phyloP scores from a whole-genome alignment of 2,113 vertebrate species.

The Microtus oregoni region DNA sequence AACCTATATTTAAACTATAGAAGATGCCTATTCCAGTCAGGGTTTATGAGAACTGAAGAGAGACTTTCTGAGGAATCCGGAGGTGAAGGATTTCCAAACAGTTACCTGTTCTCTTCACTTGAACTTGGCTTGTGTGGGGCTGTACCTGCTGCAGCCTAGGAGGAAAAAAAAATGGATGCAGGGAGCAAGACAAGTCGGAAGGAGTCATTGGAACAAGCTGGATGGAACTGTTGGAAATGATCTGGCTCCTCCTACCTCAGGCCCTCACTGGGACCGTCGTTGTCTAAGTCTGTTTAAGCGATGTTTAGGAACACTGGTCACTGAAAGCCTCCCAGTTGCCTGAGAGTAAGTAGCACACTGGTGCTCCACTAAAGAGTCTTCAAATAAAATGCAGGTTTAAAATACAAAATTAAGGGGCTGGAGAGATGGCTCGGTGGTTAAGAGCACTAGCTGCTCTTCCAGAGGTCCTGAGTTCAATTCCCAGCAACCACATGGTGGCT shows the following conservation, averaged over 20 bases:
- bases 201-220: too few relatives aligned
- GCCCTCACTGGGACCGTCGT: neutral
- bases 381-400: constrained; percentile 8
- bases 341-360: neutral
- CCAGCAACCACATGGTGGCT: too few relatives aligned
- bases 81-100: neutral
- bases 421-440: too few relatives aligned
- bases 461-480: too few relatives aligned
- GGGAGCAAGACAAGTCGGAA: neutral
- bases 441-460: too few relatives aligned
- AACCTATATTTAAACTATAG: neutral
- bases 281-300: neutral
- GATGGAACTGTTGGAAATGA: neutral
- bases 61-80: neutral
- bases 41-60: neutral
- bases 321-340: neutral
- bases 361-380: neutral
- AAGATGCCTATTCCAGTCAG: neutral
- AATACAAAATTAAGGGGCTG: neutral
- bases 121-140: neutral
- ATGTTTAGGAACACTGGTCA: neutral
- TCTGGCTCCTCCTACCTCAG: neutral
- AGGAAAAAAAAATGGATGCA: neutral
- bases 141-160: too few relatives aligned
- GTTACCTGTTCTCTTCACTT: neutral